phyloP scores from a whole-genome alignment of 1,140 invertebrate genomes.

The Eciton burchellii region DNA sequence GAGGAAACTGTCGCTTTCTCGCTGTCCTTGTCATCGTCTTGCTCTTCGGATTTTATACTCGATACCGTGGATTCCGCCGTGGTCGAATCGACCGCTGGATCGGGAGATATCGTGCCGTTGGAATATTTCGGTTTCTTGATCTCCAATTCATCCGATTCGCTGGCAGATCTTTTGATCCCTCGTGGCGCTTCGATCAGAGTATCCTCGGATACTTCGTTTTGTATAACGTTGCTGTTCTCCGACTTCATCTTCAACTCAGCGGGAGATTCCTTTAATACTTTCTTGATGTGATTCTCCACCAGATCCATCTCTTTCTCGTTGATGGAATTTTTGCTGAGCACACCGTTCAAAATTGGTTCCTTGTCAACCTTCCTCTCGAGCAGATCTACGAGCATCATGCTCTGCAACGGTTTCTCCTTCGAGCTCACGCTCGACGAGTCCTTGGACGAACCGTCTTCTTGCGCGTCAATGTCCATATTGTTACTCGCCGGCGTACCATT shows the following conservation, averaged over 20 bases:
- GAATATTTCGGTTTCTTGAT: slow-evolving; percentile 85
- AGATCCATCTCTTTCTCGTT: slow-evolving; percentile 88
- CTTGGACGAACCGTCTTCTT: slow-evolving; percentile 86
- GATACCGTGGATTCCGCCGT: slow-evolving; percentile 83
- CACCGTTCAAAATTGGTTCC: slow-evolving; percentile 87
- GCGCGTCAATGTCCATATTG: slow-evolving; percentile 86
- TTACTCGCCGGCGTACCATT: slow-evolving; percentile 86
- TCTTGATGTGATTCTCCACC: slow-evolving; percentile 88
- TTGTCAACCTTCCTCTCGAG: slow-evolving; percentile 88
- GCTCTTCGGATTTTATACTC: slow-evolving; percentile 83
- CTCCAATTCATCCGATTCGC: slow-evolving; percentile 82
- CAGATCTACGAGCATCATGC: slow-evolving; percentile 89
- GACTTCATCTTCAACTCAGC: slow-evolving; percentile 78
- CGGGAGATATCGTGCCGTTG: slow-evolving; percentile 84
- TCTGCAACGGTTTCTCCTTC: slow-evolving; percentile 84
- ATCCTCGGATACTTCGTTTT: slow-evolving; percentile 80
- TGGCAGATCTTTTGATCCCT: slow-evolving; percentile 83
- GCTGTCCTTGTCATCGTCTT: slow-evolving; percentile 84
- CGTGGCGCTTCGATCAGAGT: slow-evolving; percentile 80
- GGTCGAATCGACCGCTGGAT: slow-evolving; percentile 81
- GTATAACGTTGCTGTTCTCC: slow-evolving; percentile 70
- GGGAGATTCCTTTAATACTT: slow-evolving; percentile 84
- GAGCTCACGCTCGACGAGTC: slow-evolving; percentile 83
- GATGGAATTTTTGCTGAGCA: slow-evolving; percentile 87
- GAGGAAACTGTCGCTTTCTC: slow-evolving; percentile 87